Evolutionary conservation across 1,140 invertebrate species (phyloP).

Genomic region (Aculops lycopersici): DNA sequence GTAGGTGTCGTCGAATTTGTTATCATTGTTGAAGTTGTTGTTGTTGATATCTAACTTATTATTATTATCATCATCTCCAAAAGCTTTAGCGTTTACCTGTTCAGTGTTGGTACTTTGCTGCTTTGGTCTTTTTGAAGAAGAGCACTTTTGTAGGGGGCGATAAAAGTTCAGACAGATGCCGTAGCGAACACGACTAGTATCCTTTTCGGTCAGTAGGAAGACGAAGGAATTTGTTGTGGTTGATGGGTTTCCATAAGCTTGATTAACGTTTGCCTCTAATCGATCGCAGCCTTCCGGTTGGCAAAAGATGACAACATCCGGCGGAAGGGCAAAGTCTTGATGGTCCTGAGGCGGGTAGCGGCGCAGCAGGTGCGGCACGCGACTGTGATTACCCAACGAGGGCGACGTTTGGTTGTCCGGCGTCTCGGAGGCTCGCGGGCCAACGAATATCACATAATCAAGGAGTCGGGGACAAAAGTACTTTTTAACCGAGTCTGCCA

Average conservation of each 20-base stretch:
- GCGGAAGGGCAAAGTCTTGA: slow-evolving; percentile 65
- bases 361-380: slow-evolving; percentile 48
- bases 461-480: slow-evolving; percentile 26
- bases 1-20: background rate
- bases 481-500: slow-evolving; percentile 15
- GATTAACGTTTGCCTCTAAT: slow-evolving; percentile 31
- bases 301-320: slow-evolving; percentile 97
- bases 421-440: slow-evolving; percentile 23
- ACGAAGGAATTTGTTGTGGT: slow-evolving; percentile 61
- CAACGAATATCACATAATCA: slow-evolving; percentile 88
- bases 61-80: background rate
- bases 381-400: slow-evolving; percentile 17
- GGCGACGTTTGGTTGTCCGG: slow-evolving; percentile 9
- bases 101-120: background rate
- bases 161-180: slow-evolving; percentile 97
- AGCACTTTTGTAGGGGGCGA: slow-evolving; percentile 43
- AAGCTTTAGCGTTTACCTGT: background rate
- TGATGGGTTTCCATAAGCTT: slow-evolving; percentile 37
- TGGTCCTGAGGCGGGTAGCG: slow-evolving; percentile 91
- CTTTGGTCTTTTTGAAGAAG: no score
- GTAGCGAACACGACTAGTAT: slow-evolving; percentile 44
- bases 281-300: slow-evolving; percentile 75
- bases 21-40: background rate
- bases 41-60: background rate
- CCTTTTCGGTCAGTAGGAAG: slow-evolving; percentile 93